Evolutionary conservation across 2,797 vertebrate species (phyloP), one percentile per base, ranked within the genome.

Genomic region (Macrochelys suwanniensis): DNA sequence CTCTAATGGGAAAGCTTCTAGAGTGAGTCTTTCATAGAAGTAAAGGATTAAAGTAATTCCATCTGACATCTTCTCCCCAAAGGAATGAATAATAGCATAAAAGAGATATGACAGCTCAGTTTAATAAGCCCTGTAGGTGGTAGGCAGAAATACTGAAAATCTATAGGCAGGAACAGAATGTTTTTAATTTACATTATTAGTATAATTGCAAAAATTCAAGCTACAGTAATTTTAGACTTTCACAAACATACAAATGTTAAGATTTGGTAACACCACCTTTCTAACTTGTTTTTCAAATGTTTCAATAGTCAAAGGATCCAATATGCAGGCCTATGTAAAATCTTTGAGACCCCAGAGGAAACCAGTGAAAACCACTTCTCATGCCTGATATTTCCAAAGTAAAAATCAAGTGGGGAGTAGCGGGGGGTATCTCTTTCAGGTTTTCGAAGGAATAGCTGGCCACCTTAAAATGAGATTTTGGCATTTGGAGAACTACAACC

Each of bases 61-160:
- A 65, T 53, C 37, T 71, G 59, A 85, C 50, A 68, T 49, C 61
- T 82, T 88, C 53, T 92, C 21, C 86, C 17, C 7, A 82, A 42
- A 85, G 81, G 17, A 79, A 90, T 31, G 4, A 87, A 85, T 5
- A 17, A 17, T 61, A 83, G 26, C 47, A n/a, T 89, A 89, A 91
- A 90, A 49, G 28, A 80, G 16, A 25, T 21, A 84, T 21, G n/a
- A 47, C 11, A 45, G 68, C 21, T 88, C 77, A 65, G 28, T 92
- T 93, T 95, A 94, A 85, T 87, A 59, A 85, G 33, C 7, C 92
- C 87, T 79, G 7, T 59, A 79, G 37, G 57, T 51, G 65, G 85
- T 1, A 78, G 74, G 54, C 56, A 77, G 74, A 49, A 77, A 77
- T 77, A 77, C 74, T 77, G 45, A 77, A 77, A 77, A 49, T 31